These are phyloP conservation scores for Chromoteleia sp. DNA, from an alignment of 2,888 invertebrate genomes.

Conservation along the genomic window DNA sequence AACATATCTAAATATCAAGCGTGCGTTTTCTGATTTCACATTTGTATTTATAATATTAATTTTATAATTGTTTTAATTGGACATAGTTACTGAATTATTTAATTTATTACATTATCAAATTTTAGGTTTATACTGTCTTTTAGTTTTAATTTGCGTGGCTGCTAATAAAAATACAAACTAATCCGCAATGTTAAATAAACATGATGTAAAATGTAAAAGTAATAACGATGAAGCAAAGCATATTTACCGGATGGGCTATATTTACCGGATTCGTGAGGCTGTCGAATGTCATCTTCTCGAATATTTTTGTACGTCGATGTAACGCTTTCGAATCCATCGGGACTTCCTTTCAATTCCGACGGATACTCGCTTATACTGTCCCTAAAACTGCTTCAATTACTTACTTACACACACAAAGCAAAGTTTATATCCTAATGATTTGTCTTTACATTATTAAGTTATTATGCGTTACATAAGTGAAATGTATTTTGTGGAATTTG, in stretches of 20 bases:
- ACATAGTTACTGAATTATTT: no score
- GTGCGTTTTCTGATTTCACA: not conserved
- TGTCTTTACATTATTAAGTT: no score
- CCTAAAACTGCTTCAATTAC: slow-evolving; percentile 81
- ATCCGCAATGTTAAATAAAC: slow-evolving; percentile 47
- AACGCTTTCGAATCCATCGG: slow-evolving; percentile 88
- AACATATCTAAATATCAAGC: not conserved
- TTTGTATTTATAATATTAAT: not conserved
- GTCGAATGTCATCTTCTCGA: slow-evolving; percentile 87
- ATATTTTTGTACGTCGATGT: slow-evolving; percentile 87
- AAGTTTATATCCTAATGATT: no score
- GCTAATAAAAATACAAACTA: slow-evolving; percentile 28
- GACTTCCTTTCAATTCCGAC: slow-evolving; percentile 87
- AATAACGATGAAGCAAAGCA: slow-evolving; percentile 53
- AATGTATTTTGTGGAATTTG: no score
- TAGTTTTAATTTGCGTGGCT: slow-evolving; percentile 5
- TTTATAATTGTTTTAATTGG: not conserved
- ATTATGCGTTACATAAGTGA: no score
- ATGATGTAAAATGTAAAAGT: slow-evolving; percentile 33
- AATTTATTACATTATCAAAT: no score
- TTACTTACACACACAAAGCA: slow-evolving; percentile 1
- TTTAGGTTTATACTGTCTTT: no score
- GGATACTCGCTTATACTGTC: slow-evolving; percentile 91
- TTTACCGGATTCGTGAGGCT: slow-evolving; percentile 88
- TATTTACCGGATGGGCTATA: slow-evolving; percentile 71